These are phyloP conservation scores for Sympetrum striolatum DNA, from an alignment of 2,888 invertebrate genomes.

Conservation along the genomic window DNA sequence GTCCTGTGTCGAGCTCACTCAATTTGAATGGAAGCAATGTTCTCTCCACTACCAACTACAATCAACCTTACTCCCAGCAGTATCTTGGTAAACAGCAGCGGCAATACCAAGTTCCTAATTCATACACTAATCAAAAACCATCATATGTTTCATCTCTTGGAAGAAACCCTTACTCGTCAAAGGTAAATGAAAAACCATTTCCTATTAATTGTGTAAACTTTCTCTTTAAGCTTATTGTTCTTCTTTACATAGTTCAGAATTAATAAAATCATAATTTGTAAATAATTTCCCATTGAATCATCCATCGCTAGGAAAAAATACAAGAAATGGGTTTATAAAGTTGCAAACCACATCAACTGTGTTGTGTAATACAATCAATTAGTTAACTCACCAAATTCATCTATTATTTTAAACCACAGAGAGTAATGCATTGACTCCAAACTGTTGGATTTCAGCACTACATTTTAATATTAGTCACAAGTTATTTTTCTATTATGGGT, in stretches of 20 bases:
- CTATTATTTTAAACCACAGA: too few relatives aligned
- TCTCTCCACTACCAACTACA: conserved; percentile 63
- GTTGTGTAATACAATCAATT: too few relatives aligned
- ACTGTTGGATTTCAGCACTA: too few relatives aligned
- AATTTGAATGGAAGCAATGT: conserved; percentile 70
- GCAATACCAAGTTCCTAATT: conserved; percentile 4
- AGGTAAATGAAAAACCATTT: neutral
- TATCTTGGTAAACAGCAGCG: conserved; percentile 17
- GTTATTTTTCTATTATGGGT: too few relatives aligned
- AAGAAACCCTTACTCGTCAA: conserved; percentile 38
- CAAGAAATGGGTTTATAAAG: too few relatives aligned
- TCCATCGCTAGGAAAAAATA: too few relatives aligned
- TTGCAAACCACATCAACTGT: too few relatives aligned
- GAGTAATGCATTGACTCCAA: too few relatives aligned
- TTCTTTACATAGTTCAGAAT: neutral
- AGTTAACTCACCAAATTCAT: too few relatives aligned
- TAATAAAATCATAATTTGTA: neutral
- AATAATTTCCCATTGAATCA: too few relatives aligned
- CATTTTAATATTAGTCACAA: too few relatives aligned
- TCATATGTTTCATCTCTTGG: conserved; percentile 11
- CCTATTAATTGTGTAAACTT: neutral
- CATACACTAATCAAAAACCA: conserved; percentile 6
- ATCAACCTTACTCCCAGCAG: conserved; percentile 59
- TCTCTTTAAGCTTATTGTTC: neutral
- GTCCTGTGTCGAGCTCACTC: conserved; percentile 81